phyloP scores from a whole-genome alignment of 2,888 invertebrate genomes.

The Oxyscelio sp. region DNA sequence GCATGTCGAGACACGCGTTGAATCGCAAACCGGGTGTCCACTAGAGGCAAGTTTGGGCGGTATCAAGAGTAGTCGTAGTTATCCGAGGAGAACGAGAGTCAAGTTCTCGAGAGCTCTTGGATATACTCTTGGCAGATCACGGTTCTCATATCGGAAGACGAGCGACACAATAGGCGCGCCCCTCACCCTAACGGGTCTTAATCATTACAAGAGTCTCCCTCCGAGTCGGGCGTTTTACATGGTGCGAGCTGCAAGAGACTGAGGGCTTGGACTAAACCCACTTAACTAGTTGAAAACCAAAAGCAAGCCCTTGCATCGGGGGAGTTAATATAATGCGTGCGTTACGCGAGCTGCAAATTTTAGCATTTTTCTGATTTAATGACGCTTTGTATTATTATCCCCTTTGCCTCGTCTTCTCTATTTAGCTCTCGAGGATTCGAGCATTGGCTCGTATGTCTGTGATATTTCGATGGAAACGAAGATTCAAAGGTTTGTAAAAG shows the following conservation, averaged over 20 bases:
- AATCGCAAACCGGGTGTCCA: conserved; percentile 63
- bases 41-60: conserved; percentile 70
- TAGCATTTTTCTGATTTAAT: conserved; percentile 60
- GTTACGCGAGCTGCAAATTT: conserved; percentile 58
- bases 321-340: conserved; percentile 43
- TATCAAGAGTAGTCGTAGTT: conserved; percentile 75
- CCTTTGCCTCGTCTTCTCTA: conserved; percentile 27
- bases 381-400: conserved; percentile 61
- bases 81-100: conserved; percentile 77
- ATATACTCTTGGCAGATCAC: conserved; percentile 79
- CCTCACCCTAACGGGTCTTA: conserved; percentile 85
- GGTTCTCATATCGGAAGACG: conserved; percentile 80
- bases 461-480: conserved; percentile 23
- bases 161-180: conserved; percentile 82
- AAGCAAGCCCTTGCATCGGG: conserved; percentile 39
- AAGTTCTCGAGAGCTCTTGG: conserved; percentile 82
- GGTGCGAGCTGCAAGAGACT: conserved; percentile 66
- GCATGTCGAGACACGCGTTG: conserved; percentile 41
- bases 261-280: conserved; percentile 58
- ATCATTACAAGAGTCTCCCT: conserved; percentile 83
- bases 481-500: conserved; percentile 14
- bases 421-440: conserved; percentile 31
- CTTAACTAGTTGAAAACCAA: conserved; percentile 64
- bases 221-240: conserved; percentile 80
- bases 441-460: conserved; percentile 21